Base-by-base conservation (phyloP, 2,888 invertebrate species). In the Cryptocephalus primarius region DNA sequence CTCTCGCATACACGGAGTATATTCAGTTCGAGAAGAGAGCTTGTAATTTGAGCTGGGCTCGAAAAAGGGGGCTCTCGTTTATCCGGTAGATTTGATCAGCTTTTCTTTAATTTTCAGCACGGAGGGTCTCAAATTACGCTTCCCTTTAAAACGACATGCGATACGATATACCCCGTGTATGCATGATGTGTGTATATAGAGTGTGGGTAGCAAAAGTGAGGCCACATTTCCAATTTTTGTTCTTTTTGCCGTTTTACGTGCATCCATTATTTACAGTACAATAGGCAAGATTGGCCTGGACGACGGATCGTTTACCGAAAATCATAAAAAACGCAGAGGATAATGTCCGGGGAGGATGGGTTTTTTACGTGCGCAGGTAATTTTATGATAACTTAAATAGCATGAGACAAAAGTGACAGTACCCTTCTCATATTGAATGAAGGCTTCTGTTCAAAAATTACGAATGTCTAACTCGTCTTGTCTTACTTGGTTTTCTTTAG, bases 11-110 rank as follows among this genome's bases (percentile, higher is more conserved):
- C 6, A 22, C 22, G 6, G 22, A 22, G 22, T 52, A 55, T 58
- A 59, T 59, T 60, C 58, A 55, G 58, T 58, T 59, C 58, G 48
- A 22, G 22, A 22, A 6, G 22, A 22, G 22, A 46, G 55, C 54
- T 54, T 58, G 62, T 62, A 62, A 62, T 62, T 60, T 55, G 60
- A 62, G 56, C 57, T 50, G 43, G 4, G 40, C 46, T 47, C 47
- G 44, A 50, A 43, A 49, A 54, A 52, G 57, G 58, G 55, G 55
- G 59, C 65, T 60, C 56, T 59, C 65, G 60, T 65, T 67, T 65
- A 66, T 65, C 62, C 67, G 63, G 62, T 66, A 64, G 66, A 68
- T 67, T 67, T 68, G 67, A 67, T 67, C 67, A 67, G 67, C 66
- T 68, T 66, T 67, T 66, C 66, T 66, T 66, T 62, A 66, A 67